Evolutionary conservation across 2,888 invertebrate genomes (phyloP).

Genomic region (Pterobdella sp.): DNA sequence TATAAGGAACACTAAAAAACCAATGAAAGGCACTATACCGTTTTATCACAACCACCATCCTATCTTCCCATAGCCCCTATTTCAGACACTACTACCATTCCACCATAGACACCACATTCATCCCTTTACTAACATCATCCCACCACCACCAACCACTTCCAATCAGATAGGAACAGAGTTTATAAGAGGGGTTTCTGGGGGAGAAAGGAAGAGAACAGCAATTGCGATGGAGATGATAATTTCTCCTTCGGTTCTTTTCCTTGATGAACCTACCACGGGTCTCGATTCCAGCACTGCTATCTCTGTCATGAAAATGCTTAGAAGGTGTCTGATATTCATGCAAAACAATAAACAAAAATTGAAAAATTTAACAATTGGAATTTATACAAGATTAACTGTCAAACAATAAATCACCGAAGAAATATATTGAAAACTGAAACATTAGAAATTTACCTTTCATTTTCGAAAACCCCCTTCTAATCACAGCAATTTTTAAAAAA

Average conservation of each 20-base stretch:
- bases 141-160: neutral
- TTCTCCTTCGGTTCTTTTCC: constrained; percentile 48
- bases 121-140: neutral
- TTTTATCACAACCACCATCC: no score
- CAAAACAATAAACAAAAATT: no score
- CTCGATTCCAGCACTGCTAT: constrained; percentile 51
- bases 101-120: neutral
- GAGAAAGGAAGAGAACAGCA: constrained; percentile 49
- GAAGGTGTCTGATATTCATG: neutral
- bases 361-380: neutral
- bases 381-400: neutral
- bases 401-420: neutral
- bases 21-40: no score
- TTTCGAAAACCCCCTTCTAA: neutral
- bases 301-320: constrained; percentile 43
- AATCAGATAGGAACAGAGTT: constrained; percentile 49
- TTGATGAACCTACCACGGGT: constrained; percentile 52
- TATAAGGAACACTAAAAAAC: no score
- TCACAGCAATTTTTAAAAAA: no score
- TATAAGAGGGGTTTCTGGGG: constrained; percentile 50
- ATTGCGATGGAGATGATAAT: constrained; percentile 52
- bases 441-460: neutral
- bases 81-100: neutral
- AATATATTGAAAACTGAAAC: neutral
- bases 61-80: neutral